Percentiles rank a stretch among this genome's conserved stretches.
These are phyloP conservation scores for Pachliopta kotzebuea DNA, from an alignment of 2,888 invertebrate genomes.

Conservation along the genomic window DNA sequence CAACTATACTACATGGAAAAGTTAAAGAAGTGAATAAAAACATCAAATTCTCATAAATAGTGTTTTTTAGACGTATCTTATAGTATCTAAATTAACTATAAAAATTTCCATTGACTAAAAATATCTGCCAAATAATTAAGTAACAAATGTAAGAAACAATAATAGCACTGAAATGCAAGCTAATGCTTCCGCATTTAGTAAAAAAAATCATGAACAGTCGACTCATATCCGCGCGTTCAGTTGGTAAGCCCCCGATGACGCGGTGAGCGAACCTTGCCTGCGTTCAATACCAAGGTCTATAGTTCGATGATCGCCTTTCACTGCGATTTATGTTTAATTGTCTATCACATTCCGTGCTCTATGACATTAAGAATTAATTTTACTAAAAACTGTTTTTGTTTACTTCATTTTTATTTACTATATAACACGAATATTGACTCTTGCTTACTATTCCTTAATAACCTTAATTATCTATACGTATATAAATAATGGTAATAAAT, in stretches of 20 bases:
- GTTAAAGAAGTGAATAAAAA: too few species aligned
- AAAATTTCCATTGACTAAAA: background rate
- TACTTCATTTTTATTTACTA: too few species aligned
- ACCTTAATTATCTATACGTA: too few species aligned
- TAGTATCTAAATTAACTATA: background rate
- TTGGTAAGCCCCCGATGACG: conserved; percentile 33
- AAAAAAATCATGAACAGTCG: conserved; percentile 17
- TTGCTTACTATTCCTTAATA: too few species aligned
- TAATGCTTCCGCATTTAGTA: conserved; percentile 21
- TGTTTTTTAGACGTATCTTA: background rate
- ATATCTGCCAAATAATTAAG: conserved; percentile 3
- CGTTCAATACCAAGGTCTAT: conserved; percentile 69
- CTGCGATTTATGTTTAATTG: conserved; percentile 30
- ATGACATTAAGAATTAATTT: background rate
- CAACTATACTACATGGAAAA: too few species aligned
- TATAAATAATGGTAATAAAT: too few species aligned
- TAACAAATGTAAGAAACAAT: conserved; percentile 17
- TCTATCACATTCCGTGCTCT: conserved; percentile 1
- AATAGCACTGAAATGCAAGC: conserved; percentile 9
- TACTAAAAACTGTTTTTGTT: background rate
- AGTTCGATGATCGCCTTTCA: conserved; percentile 79
- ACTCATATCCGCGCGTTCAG: conserved; percentile 18
- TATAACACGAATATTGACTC: too few species aligned
- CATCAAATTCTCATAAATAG: too few species aligned
- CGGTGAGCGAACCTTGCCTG: conserved; percentile 53